Conservation (phyloP, 2,113 vertebrate species). For the Lepisosteus osseus region DNA sequence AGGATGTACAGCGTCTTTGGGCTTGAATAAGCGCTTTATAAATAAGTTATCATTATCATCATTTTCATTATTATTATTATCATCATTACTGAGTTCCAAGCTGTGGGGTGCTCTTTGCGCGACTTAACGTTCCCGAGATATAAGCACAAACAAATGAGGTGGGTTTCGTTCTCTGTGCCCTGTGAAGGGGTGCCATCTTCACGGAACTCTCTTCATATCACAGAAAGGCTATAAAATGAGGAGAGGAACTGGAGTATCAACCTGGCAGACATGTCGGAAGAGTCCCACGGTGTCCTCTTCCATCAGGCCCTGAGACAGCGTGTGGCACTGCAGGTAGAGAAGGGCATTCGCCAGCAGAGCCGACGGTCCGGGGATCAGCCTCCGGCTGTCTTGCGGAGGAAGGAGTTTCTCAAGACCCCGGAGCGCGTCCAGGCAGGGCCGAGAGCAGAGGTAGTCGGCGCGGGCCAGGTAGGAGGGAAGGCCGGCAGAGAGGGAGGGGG, state of each 20-base stretch:
- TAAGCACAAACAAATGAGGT: no score
- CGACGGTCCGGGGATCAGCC: constrained; percentile 55
- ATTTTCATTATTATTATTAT: no score
- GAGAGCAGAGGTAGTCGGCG: constrained; percentile 84
- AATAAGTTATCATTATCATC: no score
- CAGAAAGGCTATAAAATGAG: neutral
- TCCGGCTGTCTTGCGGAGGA: constrained; percentile 44
- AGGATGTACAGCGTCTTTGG: no score
- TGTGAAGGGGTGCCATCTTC: no score
- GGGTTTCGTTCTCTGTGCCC: no score
- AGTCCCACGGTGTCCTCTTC: constrained; percentile 70
- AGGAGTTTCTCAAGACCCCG: constrained; percentile 68
- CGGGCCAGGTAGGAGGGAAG: constrained; percentile 77
- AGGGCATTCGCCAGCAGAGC: constrained; percentile 80
- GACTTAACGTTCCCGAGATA: no score
- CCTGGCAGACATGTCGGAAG: constrained; percentile 91
- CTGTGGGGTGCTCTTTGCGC: no score
- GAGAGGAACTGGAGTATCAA: constrained; percentile 35
- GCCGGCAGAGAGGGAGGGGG: constrained; percentile 68
- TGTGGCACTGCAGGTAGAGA: constrained; percentile 78
- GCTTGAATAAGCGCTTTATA: no score
- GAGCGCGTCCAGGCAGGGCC: constrained; percentile 71
- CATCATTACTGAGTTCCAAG: no score
- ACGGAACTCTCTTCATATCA: no score
- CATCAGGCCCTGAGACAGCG: constrained; percentile 73